phyloP scores from a whole-genome alignment of 2,888 invertebrate genomes.

The Anticlea derivata region DNA sequence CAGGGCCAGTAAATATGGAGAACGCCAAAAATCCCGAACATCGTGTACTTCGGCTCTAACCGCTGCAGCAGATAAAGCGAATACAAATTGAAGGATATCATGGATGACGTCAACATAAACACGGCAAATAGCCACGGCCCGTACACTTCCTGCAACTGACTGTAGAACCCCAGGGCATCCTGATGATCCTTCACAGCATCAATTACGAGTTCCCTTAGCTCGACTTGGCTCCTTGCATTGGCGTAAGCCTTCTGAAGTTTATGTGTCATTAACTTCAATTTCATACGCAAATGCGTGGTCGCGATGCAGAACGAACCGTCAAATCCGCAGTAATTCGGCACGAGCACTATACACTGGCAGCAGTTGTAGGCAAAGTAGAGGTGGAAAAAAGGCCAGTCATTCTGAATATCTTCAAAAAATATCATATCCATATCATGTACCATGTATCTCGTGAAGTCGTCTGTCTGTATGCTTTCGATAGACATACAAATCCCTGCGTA shows the following conservation, averaged over 20 bases:
- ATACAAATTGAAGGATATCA: slow-evolving; percentile 64
- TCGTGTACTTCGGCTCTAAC: slow-evolving; percentile 55
- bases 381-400: slow-evolving; percentile 61
- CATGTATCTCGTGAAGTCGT: slow-evolving; percentile 53
- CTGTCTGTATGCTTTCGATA: slow-evolving; percentile 53
- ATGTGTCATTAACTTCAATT: slow-evolving; percentile 57
- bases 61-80: slow-evolving; percentile 52
- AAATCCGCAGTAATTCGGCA: slow-evolving; percentile 58
- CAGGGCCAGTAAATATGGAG: slow-evolving; percentile 64
- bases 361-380: slow-evolving; percentile 59
- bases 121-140: slow-evolving; percentile 62
- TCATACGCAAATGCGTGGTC: slow-evolving; percentile 59
- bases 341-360: slow-evolving; percentile 49
- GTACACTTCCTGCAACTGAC: slow-evolving; percentile 55
- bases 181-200: slow-evolving; percentile 60
- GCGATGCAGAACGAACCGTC: slow-evolving; percentile 69
- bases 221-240: slow-evolving; percentile 40
- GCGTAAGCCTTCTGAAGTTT: slow-evolving; percentile 54
- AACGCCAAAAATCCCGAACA: slow-evolving; percentile 54
- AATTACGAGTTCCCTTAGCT: slow-evolving; percentile 48
- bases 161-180: slow-evolving; percentile 53
- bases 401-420: slow-evolving; percentile 59
- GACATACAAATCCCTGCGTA: slow-evolving; percentile 55
- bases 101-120: slow-evolving; percentile 53
- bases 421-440: slow-evolving; percentile 64